phyloP scores from a whole-genome alignment of 2,113 vertebrate species.

The Mus pahari region DNA sequence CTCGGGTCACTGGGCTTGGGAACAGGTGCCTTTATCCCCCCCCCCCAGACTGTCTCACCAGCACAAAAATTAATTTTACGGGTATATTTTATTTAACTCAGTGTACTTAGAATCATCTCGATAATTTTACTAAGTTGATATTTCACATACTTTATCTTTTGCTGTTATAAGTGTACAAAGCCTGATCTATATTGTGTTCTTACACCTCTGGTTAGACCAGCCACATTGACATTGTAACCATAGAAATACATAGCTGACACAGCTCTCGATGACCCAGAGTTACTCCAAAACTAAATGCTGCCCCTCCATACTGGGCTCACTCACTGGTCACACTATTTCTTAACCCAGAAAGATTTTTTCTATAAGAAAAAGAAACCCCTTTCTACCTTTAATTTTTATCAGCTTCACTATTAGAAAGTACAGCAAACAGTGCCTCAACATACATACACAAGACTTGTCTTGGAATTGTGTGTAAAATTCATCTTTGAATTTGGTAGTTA shows the following conservation, averaged over 20 bases:
- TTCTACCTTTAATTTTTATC: neutral
- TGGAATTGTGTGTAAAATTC: too few relatives aligned
- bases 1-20: neutral
- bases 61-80: conserved; percentile 30
- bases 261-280: neutral
- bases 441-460: neutral
- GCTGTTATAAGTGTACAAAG: conserved; percentile 3
- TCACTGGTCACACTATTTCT: neutral
- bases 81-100: conserved; percentile 20
- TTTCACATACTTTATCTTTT: neutral
- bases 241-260: neutral
- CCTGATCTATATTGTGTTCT: neutral
- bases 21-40: neutral
- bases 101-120: neutral
- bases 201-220: neutral
- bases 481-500: neutral
- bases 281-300: neutral
- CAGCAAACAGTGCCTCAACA: neutral
- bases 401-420: neutral
- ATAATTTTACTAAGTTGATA: conserved; percentile 2
- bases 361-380: neutral
- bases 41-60: neutral
- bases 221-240: conserved; percentile 16
- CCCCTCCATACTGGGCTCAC: neutral
- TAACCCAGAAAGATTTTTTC: neutral